Evolutionary conservation across 2,113 vertebrate species (phyloP).

Genomic region (Loxodonta africana): DNA sequence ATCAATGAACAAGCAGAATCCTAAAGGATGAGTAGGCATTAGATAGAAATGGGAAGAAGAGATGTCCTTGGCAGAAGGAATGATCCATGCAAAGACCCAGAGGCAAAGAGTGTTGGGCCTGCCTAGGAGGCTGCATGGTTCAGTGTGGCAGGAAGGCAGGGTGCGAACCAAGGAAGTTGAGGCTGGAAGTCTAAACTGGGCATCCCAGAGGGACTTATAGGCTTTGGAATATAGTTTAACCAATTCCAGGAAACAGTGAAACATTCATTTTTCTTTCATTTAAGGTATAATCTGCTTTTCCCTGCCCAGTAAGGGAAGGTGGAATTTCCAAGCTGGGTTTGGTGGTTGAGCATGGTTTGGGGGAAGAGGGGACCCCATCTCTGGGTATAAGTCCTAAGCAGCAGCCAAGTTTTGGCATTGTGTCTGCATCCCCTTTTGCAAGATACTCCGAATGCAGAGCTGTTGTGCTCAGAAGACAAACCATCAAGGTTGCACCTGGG

Average conservation of each 20-base stretch:
- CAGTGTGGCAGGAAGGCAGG: background rate
- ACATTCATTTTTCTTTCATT: background rate
- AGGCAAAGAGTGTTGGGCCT: background rate
- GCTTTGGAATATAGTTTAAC: background rate
- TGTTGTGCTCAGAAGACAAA: background rate
- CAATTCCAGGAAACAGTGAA: background rate
- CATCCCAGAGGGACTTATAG: background rate
- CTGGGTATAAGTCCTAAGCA: background rate
- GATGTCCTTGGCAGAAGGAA: background rate
- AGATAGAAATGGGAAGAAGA: background rate
- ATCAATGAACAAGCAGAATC: background rate
- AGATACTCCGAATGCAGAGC: background rate
- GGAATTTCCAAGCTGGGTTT: background rate
- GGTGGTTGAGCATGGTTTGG: background rate
- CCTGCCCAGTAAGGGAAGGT: background rate
- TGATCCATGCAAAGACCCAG: background rate
- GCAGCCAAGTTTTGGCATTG: background rate
- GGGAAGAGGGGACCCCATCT: background rate
- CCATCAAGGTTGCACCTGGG: background rate
- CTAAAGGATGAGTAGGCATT: background rate
- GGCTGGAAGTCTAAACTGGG: rapidly evolving
- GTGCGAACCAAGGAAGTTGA: background rate
- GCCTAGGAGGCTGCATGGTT: rapidly evolving
- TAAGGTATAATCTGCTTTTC: background rate
- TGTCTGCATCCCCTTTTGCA: background rate